Conservation (phyloP, 64 coral and sea anemone genomes). For the Montipora cactus region DNA sequence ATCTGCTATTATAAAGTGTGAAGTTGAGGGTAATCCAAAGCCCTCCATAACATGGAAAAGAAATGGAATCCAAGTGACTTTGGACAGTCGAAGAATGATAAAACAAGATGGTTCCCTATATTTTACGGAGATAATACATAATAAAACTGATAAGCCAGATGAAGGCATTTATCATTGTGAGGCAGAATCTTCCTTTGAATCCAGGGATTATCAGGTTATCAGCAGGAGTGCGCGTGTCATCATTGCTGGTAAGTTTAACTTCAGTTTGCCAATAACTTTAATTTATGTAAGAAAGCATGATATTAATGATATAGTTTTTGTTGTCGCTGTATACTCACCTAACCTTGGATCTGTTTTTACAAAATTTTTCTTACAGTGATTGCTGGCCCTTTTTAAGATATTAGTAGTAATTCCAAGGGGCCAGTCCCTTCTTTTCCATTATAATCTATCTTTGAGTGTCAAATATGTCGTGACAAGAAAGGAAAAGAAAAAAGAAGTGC, state of each 20-base stretch:
- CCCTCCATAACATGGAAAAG: conserved; percentile 73
- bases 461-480: no score
- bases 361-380: no score
- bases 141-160: conserved; percentile 78
- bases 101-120: conserved; percentile 82
- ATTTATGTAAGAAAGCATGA: no score
- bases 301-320: no score
- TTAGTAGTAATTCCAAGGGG: no score
- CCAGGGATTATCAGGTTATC: conserved; percentile 43
- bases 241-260: conserved; percentile 79
- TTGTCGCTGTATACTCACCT: no score
- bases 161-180: conserved; percentile 88
- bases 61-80: conserved; percentile 45
- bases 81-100: conserved; percentile 57
- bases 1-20: conserved; percentile 64
- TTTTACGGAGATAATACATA: conserved; percentile 75
- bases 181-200: conserved; percentile 17
- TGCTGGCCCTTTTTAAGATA: no score
- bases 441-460: no score
- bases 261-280: no score
- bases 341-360: no score
- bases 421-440: no score
- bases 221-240: conserved; percentile 69
- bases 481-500: no score
- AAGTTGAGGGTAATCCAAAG: conserved; percentile 58